phyloP scores from a whole-genome alignment of 2,113 vertebrate species.

The Gymnorhina tibicen region DNA sequence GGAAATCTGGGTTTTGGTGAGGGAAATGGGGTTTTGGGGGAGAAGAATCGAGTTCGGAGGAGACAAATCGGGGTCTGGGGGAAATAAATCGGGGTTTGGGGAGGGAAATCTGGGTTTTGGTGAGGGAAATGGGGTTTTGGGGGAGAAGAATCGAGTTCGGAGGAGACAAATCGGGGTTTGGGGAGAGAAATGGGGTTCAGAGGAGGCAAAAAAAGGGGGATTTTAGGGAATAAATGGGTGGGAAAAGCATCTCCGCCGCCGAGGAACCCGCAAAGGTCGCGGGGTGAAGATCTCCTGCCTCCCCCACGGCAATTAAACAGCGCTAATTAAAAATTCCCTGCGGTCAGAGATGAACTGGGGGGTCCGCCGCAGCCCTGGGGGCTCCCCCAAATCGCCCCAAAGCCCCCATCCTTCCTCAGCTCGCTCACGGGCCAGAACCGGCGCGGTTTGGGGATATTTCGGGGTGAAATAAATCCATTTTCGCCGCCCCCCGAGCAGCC shows the following conservation, averaged over 20 bases:
- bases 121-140: background rate
- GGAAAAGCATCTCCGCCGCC: background rate
- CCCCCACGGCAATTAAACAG: background rate
- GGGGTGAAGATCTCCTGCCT: background rate
- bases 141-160: background rate
- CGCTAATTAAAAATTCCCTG: background rate
- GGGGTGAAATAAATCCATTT: background rate
- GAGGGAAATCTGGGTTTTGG: no score
- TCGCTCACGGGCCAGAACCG: accelerated
- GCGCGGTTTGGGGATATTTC: background rate
- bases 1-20: no score
- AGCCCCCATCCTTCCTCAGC: no score
- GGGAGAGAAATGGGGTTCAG: background rate
- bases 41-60: background rate
- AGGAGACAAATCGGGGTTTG: background rate
- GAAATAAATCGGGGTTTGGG: background rate
- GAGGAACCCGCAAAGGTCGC: background rate
- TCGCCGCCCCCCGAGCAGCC: background rate
- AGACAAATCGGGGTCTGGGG: background rate
- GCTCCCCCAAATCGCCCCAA: background rate
- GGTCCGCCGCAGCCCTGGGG: background rate
- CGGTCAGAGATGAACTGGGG: no score
- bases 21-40: no score
- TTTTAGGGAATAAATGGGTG: background rate
- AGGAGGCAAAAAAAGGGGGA: background rate